Percentiles rank a stretch among this genome's conserved stretches.
phyloP scores from a whole-genome alignment of 2,113 vertebrate genomes.

The Rhombomys opimus region DNA sequence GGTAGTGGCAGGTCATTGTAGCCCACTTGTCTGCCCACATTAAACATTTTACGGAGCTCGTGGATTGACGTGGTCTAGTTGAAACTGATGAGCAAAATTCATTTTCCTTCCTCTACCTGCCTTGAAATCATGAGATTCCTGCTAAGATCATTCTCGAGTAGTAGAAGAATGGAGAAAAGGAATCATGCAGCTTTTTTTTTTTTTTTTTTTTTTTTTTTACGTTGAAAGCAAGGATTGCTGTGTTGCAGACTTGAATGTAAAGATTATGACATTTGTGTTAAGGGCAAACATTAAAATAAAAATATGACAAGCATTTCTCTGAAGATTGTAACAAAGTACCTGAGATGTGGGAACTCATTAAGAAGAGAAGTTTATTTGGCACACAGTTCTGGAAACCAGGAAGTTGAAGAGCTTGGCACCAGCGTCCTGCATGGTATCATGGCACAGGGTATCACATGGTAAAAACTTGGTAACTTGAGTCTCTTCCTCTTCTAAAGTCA shows the following conservation, averaged over 20 bases:
- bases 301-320: constrained; percentile 12
- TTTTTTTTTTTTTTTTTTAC: background rate
- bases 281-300: background rate
- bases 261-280: constrained; percentile 36
- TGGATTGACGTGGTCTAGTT: background rate
- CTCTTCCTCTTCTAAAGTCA: background rate
- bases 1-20: background rate
- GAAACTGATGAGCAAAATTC: constrained; percentile 51
- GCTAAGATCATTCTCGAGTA: background rate
- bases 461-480: background rate
- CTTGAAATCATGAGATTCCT: background rate
- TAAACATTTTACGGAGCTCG: constrained; percentile 45
- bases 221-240: background rate
- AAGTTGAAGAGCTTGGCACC: background rate
- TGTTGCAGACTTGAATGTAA: constrained; percentile 29
- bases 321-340: background rate
- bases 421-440: background rate
- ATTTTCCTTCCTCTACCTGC: background rate
- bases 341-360: background rate
- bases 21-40: background rate
- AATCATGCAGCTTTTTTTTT: background rate
- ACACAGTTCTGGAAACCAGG: background rate
- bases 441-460: background rate
- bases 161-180: background rate
- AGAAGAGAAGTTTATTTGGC: background rate